Evolutionary conservation across 1,140 invertebrate genomes (phyloP), one percentile per base, ranked within the genome.

Genomic region (Heliconius melpomene): DNA sequence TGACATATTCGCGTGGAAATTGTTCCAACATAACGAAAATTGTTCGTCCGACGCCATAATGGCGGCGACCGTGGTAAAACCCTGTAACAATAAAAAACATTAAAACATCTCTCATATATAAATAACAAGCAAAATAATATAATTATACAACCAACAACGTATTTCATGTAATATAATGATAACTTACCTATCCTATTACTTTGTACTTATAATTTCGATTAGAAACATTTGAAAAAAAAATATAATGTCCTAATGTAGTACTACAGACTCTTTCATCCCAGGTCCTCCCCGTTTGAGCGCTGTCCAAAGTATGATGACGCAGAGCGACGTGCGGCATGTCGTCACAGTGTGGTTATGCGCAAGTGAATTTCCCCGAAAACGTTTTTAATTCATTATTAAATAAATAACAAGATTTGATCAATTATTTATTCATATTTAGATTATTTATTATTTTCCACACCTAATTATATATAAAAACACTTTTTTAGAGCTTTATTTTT

Each of bases 11-110:
- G 95, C 96, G 90, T 97, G 96, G 91, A 97, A 97, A 93, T 97
- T 97, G 91, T 97, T 97, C 97, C 96, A 97, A 90, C 96, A 96
- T 92, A 97, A 91, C 81, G 96, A 97, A 94, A 97, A 97, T 91
- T 97, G 96, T 95, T 97, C 96, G 91, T 96, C 95, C 94, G 96
- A 96, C 96, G 95, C 95, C 95, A 96, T 96, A 91, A 95, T 95
- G 95, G 95, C 91, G 93, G 89, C 95, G 95, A 91, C 86, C 84
- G 84, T 82, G 83, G 79, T 80, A 83, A 84, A 84, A 89, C 87
- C 92, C 92, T 94, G 89, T n/a, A 93, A 93, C 20, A 82, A 85
- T 79, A 79, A 40, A 73, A 71, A 84, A 20, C 0, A 75, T 29
- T 38, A 74, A 13, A 50, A 57, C 38, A 70, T n/a, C 46, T n/a